Evolutionary conservation across 2,797 vertebrate species (phyloP).

Genomic region (Acanthiza pusilla): DNA sequence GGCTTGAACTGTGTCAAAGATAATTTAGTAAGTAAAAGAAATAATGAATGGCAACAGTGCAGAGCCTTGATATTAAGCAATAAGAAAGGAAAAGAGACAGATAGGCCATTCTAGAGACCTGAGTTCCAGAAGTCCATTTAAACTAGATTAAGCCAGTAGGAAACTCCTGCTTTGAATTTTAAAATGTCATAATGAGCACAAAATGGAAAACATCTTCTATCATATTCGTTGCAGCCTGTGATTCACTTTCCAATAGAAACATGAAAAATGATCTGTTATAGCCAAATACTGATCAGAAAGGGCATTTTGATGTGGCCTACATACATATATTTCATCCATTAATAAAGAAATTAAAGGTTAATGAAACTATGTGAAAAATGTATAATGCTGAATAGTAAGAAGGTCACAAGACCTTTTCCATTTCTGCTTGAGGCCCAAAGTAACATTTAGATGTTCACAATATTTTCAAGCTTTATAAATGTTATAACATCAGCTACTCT

Average conservation of each 20-base stretch:
- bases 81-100: background rate
- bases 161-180: background rate
- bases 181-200: background rate
- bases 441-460: conserved; percentile 1
- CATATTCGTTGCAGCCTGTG: background rate
- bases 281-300: background rate
- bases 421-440: background rate
- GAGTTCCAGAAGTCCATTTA: background rate
- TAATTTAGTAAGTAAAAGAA: background rate
- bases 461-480: background rate
- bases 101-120: background rate
- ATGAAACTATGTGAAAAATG: background rate
- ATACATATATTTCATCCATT: background rate
- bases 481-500: background rate
- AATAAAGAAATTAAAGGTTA: background rate
- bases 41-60: background rate
- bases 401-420: background rate
- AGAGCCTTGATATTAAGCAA: background rate
- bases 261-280: background rate
- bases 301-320: background rate
- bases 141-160: background rate
- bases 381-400: background rate
- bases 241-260: background rate
- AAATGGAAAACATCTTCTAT: background rate
- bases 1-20: background rate